These are phyloP conservation scores for Holothuria scabra DNA, from an alignment of 53 echinoderm and acorn worm species.

Conservation along the genomic window DNA sequence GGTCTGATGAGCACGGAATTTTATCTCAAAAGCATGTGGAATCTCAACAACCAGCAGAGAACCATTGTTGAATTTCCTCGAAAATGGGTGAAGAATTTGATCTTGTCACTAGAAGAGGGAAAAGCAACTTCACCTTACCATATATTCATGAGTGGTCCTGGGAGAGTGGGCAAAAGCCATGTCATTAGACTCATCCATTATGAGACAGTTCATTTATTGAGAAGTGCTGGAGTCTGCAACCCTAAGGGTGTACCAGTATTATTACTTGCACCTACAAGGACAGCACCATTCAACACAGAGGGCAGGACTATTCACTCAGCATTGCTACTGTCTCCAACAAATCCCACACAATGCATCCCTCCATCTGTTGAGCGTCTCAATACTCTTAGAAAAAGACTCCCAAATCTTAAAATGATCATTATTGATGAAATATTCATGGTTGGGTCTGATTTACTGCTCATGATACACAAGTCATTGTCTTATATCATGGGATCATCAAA, in stretches of 20 bases:
- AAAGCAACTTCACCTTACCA: not conserved
- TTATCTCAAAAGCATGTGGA: conserved; percentile 1
- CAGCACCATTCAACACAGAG: conserved; percentile 54
- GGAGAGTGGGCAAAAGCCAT: conserved; percentile 37
- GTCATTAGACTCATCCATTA: conserved; percentile 36
- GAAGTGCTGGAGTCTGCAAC: not conserved
- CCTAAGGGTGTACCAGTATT: conserved; percentile 9
- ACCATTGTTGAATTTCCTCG: conserved; percentile 16
- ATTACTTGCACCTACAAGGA: conserved; percentile 55
- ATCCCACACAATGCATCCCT: not conserved
- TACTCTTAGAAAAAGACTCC: conserved; percentile 13
- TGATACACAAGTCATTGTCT: conserved; percentile 13
- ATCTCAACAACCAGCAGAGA: conserved; percentile 32
- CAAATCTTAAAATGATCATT: conserved; percentile 25
- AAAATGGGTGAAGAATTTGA: conserved; percentile 33
- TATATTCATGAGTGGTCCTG: conserved; percentile 45
- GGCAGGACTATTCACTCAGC: conserved; percentile 56
- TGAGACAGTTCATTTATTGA: conserved; percentile 12
- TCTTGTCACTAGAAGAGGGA: not conserved
- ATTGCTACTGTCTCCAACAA: conserved; percentile 31
- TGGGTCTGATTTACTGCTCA: conserved; percentile 18
- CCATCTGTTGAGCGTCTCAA: conserved; percentile 37
- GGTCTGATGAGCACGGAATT: conserved; percentile 9
- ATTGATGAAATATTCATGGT: conserved; percentile 67
- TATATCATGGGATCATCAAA: conserved; percentile 40